Base-by-base conservation (phyloP, 2,888 invertebrate genomes). In the Eilema sororculum region DNA sequence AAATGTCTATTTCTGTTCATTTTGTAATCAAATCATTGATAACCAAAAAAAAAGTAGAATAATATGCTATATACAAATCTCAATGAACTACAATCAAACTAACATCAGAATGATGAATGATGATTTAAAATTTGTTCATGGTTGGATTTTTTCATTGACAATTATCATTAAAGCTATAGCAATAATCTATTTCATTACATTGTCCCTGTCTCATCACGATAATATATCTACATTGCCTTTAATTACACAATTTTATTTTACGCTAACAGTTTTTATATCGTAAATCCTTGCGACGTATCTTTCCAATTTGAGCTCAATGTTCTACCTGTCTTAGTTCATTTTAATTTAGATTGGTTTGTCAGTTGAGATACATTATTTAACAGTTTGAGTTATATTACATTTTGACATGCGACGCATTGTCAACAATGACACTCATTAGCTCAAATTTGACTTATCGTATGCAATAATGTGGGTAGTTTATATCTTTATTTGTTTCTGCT, bases 211-310 rank as follows among this genome's bases (percentile, higher is more conserved):
- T 80, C 88, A 84, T 85, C 86, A 84, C 68, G 84, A 86, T 88
- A 86, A 87, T 88, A 86, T 85, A 87, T 87, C 87, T 89, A 87
- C 84, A 90, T 89, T 86, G 86, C 84, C 85, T 85, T 81, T 90
- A 91, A 91, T 91, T 90, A 89, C 87, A 90, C 84, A 84, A 87
- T 85, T 89, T 87, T 85, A 84, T 86, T 81, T 71, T 65, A 59
- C 63, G 65, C 74, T 71, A 78, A 72, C 77, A 71, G 73, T 67
- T 69, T 68, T 63, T 71, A 76, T 67, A 72, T 67, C 70, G 6
- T 74, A 78, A 72, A 68, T 61, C 60, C 25, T 64, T 59, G 1
- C 22, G 16, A 56, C n/a, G 28, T 10, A 24, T 20, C 61, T 71
- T 30, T 28, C 25, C 3, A 75, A 67, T 72, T 16, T 73, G 20